phyloP scores from a whole-genome alignment of 1,140 invertebrate species.

The Caerostris darwini region DNA sequence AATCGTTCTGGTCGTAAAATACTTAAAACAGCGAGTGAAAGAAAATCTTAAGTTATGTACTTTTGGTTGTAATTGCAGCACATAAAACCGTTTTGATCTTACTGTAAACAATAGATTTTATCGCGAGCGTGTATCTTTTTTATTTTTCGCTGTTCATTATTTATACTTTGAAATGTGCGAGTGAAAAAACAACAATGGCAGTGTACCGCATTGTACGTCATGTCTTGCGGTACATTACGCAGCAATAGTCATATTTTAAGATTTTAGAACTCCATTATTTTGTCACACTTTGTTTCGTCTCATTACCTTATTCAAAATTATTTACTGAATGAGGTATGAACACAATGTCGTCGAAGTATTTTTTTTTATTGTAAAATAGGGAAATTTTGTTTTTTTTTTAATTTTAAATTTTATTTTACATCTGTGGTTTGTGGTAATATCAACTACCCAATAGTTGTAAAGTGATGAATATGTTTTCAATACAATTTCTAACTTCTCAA shows the following conservation, averaged over 20 bases:
- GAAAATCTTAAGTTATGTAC: too few species aligned
- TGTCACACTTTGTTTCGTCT: not conserved
- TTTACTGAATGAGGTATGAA: too few species aligned
- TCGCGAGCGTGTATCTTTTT: not conserved
- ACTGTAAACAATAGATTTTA: slow-evolving; percentile 22
- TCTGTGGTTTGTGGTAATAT: too few species aligned
- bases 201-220: not conserved
- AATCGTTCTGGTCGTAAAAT: too few species aligned
- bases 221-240: not conserved
- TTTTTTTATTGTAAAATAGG: too few species aligned
- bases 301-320: not conserved
- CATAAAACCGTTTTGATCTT: not conserved
- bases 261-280: slow-evolving; percentile 2
- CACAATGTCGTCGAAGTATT: too few species aligned
- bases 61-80: not conserved
- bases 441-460: too few species aligned
- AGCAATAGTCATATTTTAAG: not conserved
- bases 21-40: too few species aligned
- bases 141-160: not conserved
- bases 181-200: not conserved
- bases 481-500: too few species aligned
- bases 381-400: too few species aligned
- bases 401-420: too few species aligned
- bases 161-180: not conserved
- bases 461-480: too few species aligned